Evolutionary conservation across 2,888 invertebrate species (phyloP).

Genomic region (Campoletis raptor): DNA sequence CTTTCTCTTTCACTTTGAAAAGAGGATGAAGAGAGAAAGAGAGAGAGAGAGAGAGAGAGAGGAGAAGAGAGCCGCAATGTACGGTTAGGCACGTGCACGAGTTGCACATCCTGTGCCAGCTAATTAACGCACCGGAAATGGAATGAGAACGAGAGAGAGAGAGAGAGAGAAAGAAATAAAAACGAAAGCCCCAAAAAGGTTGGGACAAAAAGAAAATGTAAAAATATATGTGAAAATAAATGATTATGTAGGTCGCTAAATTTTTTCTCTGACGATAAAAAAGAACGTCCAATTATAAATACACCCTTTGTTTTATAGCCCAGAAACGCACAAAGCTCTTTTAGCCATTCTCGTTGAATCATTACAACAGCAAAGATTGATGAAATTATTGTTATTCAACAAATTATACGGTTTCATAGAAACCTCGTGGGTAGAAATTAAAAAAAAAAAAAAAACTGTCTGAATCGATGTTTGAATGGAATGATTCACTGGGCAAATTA

Average conservation of each 20-base stretch:
- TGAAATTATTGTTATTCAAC: not conserved
- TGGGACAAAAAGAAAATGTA: constrained; percentile 1
- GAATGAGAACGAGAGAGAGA: constrained; percentile 33
- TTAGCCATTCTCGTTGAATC: not conserved
- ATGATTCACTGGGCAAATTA: not conserved
- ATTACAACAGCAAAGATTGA: constrained; percentile 5
- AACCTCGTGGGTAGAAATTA: not conserved
- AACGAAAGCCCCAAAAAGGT: not conserved
- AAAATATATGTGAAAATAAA: constrained; percentile 38
- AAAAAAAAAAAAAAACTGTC: not conserved
- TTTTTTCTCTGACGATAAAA: not conserved
- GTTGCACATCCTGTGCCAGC: constrained; percentile 57
- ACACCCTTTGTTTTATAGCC: constrained; percentile 4
- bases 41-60: not conserved
- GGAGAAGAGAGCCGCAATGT: constrained; percentile 7
- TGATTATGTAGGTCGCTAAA: constrained; percentile 27
- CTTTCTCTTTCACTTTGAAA: constrained; percentile 1
- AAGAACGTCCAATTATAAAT: constrained; percentile 31
- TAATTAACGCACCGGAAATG: constrained; percentile 62
- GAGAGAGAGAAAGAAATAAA: constrained; percentile 44
- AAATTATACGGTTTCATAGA: not conserved
- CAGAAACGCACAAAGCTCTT: not conserved
- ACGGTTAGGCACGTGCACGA: constrained; percentile 59
- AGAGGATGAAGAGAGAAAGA: constrained; percentile 19
- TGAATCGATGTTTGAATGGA: not conserved